Conservation (phyloP, 2,888 invertebrate genomes). For the Temnothorax rugatulus region DNA sequence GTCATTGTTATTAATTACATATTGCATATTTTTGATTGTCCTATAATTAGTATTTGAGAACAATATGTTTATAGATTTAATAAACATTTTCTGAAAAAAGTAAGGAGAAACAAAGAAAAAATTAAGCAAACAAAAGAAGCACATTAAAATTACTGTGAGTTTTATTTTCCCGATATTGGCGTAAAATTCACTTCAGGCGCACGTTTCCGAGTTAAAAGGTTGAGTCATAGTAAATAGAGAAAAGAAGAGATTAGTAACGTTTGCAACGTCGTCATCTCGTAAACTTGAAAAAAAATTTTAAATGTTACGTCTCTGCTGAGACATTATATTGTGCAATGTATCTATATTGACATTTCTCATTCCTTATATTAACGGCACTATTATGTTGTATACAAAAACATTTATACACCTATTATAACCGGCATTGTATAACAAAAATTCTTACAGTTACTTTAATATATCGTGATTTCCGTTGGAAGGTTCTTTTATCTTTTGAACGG, state of each 20-base stretch:
- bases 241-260: not conserved
- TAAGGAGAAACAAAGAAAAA: too few species aligned
- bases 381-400: not conserved
- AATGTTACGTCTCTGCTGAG: not conserved
- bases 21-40: too few species aligned
- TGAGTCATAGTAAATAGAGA: not conserved
- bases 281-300: not conserved
- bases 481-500: constrained; percentile 11
- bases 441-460: not conserved
- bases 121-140: too few species aligned
- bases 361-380: not conserved
- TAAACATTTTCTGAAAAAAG: too few species aligned
- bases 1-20: too few species aligned
- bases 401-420: not conserved
- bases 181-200: too few species aligned
- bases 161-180: too few species aligned
- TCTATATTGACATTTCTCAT: not conserved
- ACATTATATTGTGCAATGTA: not conserved
- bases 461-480: not conserved
- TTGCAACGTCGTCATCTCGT: not conserved
- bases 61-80: too few species aligned
- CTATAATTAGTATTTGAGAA: too few species aligned
- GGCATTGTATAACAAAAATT: constrained; percentile 8
- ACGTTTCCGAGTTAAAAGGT: not conserved
- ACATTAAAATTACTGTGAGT: too few species aligned